Evolutionary conservation across 64 coral and sea anemone species (phyloP), one percentile per base, ranked within the genome.

Genomic region (Platygyra sinensis): DNA sequence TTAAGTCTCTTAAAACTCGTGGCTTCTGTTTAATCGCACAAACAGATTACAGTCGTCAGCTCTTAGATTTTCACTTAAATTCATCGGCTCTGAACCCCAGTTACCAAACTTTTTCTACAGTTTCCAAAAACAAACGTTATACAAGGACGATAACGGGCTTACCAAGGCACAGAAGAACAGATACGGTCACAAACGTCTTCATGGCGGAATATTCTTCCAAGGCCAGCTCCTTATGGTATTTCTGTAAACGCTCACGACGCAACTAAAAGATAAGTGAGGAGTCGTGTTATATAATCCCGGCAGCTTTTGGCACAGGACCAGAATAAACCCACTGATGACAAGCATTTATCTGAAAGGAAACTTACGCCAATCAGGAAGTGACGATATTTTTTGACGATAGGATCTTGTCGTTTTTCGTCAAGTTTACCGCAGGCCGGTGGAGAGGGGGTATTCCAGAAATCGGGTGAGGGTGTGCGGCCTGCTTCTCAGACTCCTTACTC

Each of bases 301-400:
- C 2, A 4, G 24, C 76, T 12, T 51, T 54, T 79, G 76, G 76
- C 76, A 79, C 24, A 14, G 22, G 16, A 79, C 49, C 76, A 79
- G 25, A 10, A 54, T 52, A 78, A 78, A 77, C 20, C 36, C 31
- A 33, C 14, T 50, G n/a, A 30, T 50, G 5, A 25, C 2, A 24
- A 1, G 11, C 19, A 28, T 79, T 79, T 55, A 24, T 79, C 38
- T n/a, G 17, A 9, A 79, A 24, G 22, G 22, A 27, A 27, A 69
- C n/a, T 20, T 69, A 69, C 22, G 50, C 76, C n/a, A 51, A 46
- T 79, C 76, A 79, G 33, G 25, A 79, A 25, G 76, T 79, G 76
- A 79, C 51, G n/a, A n/a, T n/a, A n/a, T n/a, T n/a, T n/a, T n/a
- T n/a, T n/a, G n/a, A n/a, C n/a, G 16, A 79, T 55, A 54, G 50